phyloP scores from a whole-genome alignment of 2,113 vertebrate species.

The Chrysemys picta region DNA sequence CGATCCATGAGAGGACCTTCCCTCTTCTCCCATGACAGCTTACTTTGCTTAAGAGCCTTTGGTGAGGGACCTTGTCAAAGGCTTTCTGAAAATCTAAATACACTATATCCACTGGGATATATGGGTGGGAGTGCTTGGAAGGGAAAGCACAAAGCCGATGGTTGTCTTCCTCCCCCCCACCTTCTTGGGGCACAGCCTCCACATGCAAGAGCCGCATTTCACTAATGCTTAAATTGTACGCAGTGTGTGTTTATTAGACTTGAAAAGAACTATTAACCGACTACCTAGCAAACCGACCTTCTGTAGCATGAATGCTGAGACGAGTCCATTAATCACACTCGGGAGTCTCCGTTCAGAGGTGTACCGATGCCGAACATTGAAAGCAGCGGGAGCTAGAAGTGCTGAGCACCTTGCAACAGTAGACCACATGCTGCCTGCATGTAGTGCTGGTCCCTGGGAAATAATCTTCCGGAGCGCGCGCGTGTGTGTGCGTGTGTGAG shows the following conservation, averaged over 20 bases:
- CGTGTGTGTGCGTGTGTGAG: neutral
- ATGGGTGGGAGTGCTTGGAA: neutral
- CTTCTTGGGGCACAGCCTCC: neutral
- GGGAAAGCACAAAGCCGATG: neutral
- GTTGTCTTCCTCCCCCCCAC: neutral
- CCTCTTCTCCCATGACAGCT: no score
- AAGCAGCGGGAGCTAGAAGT: slow-evolving; percentile 34
- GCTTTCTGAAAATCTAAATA: no score
- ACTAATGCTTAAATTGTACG: neutral
- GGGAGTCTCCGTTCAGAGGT: slow-evolving; percentile 43
- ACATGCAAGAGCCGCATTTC: fast-evolving
- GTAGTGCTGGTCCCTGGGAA: slow-evolving; percentile 44
- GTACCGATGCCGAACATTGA: neutral
- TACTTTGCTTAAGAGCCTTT: no score
- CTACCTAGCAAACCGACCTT: slow-evolving; percentile 46
- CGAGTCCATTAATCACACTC: slow-evolving; percentile 43
- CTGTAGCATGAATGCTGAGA: slow-evolving; percentile 45
- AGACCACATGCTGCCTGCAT: slow-evolving; percentile 24
- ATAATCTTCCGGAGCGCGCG: slow-evolving; percentile 34
- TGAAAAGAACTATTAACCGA: slow-evolving; percentile 31
- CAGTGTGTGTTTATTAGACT: neutral
- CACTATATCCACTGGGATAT: no score
- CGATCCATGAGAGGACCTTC: no score
- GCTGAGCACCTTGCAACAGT: slow-evolving; percentile 37
- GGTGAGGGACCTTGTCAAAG: no score